Percentiles rank a stretch among this genome's conserved stretches.
phyloP scores from a whole-genome alignment of 2,888 invertebrate genomes.

The Polia nebulosa region DNA sequence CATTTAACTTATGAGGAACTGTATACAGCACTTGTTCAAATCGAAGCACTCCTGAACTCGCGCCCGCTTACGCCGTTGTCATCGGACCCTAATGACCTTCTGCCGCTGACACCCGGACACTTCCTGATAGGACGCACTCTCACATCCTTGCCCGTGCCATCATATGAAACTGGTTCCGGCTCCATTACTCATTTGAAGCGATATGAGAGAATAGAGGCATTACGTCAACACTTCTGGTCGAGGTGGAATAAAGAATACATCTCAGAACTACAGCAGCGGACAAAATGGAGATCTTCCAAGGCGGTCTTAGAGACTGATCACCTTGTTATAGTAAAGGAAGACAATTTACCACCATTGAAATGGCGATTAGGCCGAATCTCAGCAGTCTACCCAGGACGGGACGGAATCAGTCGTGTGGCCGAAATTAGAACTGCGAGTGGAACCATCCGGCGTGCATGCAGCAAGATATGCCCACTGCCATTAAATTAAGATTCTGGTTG shows the following conservation, averaged over 20 bases:
- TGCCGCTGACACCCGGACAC: neutral
- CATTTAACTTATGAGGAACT: slow-evolving; percentile 2
- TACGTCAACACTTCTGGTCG: neutral
- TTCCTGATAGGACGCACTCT: neutral
- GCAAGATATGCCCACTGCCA: neutral
- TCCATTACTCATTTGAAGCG: neutral
- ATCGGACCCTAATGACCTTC: slow-evolving; percentile 3
- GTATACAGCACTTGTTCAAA: slow-evolving; percentile 2
- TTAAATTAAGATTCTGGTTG: neutral
- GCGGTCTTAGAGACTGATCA: neutral
- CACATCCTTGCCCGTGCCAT: neutral
- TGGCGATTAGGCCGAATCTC: neutral
- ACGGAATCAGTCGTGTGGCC: neutral
- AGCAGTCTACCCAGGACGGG: neutral
- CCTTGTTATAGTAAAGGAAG: neutral
- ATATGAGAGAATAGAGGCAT: neutral
- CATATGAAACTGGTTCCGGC: neutral
- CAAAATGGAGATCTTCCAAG: slow-evolving; percentile 4
- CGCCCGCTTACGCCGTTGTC: slow-evolving; percentile 6
- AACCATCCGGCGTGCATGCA: neutral
- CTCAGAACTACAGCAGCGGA: neutral
- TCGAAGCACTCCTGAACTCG: neutral
- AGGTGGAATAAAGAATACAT: neutral
- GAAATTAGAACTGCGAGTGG: neutral
- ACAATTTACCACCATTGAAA: neutral